Base-by-base conservation (phyloP, 2,113 vertebrate species). In the Periophthalmodon schlosseri region DNA sequence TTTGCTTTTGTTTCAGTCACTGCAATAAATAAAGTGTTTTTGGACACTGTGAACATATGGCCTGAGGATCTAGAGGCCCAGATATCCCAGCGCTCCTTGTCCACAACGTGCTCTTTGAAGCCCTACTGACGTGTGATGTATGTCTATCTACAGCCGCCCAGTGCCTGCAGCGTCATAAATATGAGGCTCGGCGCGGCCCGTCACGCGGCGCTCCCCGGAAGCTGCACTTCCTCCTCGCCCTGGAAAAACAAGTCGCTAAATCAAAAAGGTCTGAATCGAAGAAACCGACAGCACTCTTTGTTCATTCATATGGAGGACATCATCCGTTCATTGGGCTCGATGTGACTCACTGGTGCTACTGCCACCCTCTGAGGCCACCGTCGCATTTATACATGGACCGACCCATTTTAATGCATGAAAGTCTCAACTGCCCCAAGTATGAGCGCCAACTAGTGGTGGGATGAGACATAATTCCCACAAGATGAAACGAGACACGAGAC, bases 161-260 rank as follows among this genome's bases (percentile, higher is more conserved):
- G 39, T 44, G 39, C 10, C 39, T 72, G 21, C 71, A 67, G 36
- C 81, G 64, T 75, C 7, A 78, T 90, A 69, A 74, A 90, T 85
- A 61, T 72, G 4, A 18, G 57, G 28, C 76, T 70, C 67, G 72
- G 46, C 81, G 81, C 80, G 65, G 63, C 15, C 60, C 65, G 70
- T 84, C 74, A 70, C 4, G 0, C 47, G 63, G 46, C 66, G 16
- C 74, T 75, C 57, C 73, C 72, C 72, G 75, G 86, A 85, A 81
- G 75, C 78, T 69, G 1, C 67, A 69, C 78, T 81, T 88, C 84
- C 84, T 81, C 33, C 58, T 68, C 18, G 47, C 70, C 73, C 83
- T 78, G 77, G 69, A 61, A 87, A 89, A 92, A 90, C 89, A 90
- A 89, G 49, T 64, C 84, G 79, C 73, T 86, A 87, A 91, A 90